Base-by-base conservation (phyloP, 2,797 vertebrate species). In the Neomorphus geoffroyi region DNA sequence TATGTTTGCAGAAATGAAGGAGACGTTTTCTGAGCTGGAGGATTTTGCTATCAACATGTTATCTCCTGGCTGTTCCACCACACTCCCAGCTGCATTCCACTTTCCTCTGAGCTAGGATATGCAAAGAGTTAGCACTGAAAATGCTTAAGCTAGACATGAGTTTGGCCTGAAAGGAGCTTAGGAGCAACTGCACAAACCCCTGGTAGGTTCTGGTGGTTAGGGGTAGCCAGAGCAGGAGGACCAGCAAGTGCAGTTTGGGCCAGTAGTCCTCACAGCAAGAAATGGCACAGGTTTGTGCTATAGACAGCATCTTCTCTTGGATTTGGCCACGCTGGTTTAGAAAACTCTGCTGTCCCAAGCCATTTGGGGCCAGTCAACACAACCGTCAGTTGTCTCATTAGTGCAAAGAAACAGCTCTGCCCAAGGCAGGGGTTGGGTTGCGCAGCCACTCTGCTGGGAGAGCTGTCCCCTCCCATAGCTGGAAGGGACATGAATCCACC, bases 381-480 rank as follows among this genome's bases (percentile, higher is more conserved):
- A 24, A n/a, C 16, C 41, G 39, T 45, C 46, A 24, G 46, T 48
- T 48, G 41, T 12, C 32, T 37, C 17, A 28, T 15, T 32, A 48
- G 30, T 9, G 19, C 53, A n/a, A 14, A 3, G 16, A 73, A 37
- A 39, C 35, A 45, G 37, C 22, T 27, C 10, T 24, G 10, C 45
- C 18, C 26, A 64, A 33, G 39, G 33, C 35, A 73, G 46, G n/a
- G n/a, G n/a, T n/a, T n/a, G 46, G 48, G 39, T 30, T 81, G 45
- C 33, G 53, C 56, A 53, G 61, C 24, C 78, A 23, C 10, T 7
- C 56, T 62, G 53, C 66, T 56, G 19, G 37, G 33, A 88, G n/a
- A 77, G 17, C 61, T 50, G 26, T 56, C 45, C 17, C 6, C 14
- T 27, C 24, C 45, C 1, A 1, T 0, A 1, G 45, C 41, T 60